Evolutionary conservation across 2,797 vertebrate species (phyloP), one percentile per base, ranked within the genome.

Genomic region (Gymnothorax reevesii): DNA sequence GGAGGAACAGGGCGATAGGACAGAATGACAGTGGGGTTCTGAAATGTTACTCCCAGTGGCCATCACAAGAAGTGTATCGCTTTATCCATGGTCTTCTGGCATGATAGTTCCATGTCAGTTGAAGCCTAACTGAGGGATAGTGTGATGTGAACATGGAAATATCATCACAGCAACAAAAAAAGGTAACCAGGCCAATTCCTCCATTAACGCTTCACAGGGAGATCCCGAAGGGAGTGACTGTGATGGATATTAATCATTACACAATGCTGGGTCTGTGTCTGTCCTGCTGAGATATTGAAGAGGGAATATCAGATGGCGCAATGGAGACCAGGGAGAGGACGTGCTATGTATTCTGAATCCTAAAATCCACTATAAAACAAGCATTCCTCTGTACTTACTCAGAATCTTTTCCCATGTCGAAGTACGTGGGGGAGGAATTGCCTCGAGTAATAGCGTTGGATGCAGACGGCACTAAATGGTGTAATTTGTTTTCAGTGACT

Each of bases 301-400:
- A 49, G 73, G 33, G 73, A 49, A 49, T 77, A 15, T 77, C 42
- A 12, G 33, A 42, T 17, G 13, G 15, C 4, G 27, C 73, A 15
- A 17, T 42, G 27, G 59, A 83, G 54, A 59, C 25, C 15, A 25
- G 55, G 22, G 10, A 42, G 27, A 59, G n/a, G 82, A 33, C 10
- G 17, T 7, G 1, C 15, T 79, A 42, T 49, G 12, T 27, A 54
- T 57, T 57, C 52, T 9, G 27, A 59, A 59, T 25, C n/a, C 27
- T 60, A 62, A 83, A 83, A 83, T 59, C 57, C 33, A 62, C 12
- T 17, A 62, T 59, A 49, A 83, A 62, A 83, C 57, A 83, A 33
- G 57, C 82, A 83, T 83, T 83, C 82, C 57, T 83, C n/a, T 59
- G 82, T 15, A 33, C 82, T 59, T 60, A 83, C n/a, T 83, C 57